These are phyloP conservation scores for Hydropotes inermis DNA, from an alignment of 2,113 vertebrate genomes.

Conservation along the genomic window DNA sequence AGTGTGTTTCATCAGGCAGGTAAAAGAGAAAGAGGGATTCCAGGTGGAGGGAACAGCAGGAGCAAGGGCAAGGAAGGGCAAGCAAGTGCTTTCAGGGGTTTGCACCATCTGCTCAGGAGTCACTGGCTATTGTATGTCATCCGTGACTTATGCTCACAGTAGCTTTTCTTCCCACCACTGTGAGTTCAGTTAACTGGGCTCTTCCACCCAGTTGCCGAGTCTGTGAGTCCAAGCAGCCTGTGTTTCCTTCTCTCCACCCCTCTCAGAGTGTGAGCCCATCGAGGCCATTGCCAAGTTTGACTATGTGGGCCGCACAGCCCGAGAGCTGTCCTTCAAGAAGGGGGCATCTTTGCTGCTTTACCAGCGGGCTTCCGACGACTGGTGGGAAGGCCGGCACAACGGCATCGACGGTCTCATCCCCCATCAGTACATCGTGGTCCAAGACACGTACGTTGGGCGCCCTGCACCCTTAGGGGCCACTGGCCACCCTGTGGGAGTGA, in stretches of 20 bases:
- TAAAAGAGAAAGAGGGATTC: not conserved
- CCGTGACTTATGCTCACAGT: not conserved
- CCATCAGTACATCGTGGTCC: constrained; percentile 95
- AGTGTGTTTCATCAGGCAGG: not conserved
- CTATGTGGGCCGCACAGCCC: constrained; percentile 91
- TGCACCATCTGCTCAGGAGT: rapidly evolving
- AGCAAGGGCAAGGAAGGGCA: not conserved
- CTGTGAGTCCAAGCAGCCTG: not conserved
- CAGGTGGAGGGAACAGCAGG: not conserved
- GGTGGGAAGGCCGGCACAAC: constrained; percentile 97
- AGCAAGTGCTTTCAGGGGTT: not conserved
- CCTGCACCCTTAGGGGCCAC: not conserved
- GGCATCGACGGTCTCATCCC: constrained; percentile 93
- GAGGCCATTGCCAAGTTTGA: constrained; percentile 96
- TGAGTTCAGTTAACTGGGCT: not conserved
- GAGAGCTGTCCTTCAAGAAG: constrained; percentile 96
- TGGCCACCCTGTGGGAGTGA: not conserved
- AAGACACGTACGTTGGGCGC: constrained; percentile 89
- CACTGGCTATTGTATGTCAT: not conserved
- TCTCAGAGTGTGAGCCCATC: constrained; percentile 93
- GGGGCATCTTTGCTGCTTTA: constrained; percentile 92
- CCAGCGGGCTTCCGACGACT: constrained; percentile 93
- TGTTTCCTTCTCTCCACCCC: constrained; percentile 57
- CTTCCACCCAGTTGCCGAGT: not conserved
- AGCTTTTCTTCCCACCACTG: not conserved